phyloP scores from a whole-genome alignment of 2,797 vertebrate species.

The Poeciliopsis paucimaculata region DNA sequence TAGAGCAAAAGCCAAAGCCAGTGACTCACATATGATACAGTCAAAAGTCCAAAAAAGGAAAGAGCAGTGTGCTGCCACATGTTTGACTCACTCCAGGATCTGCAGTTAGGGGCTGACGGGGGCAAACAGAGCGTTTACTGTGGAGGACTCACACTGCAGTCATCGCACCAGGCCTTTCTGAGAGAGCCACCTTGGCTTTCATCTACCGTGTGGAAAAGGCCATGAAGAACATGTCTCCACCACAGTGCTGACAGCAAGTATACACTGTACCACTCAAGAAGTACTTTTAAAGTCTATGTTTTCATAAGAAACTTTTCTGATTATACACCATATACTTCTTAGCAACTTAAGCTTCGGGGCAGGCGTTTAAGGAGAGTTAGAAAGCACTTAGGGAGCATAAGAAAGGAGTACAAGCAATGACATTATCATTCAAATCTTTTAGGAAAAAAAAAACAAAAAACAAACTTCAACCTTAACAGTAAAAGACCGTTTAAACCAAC shows the following conservation, averaged over 20 bases:
- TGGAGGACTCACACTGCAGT: conserved; percentile 46
- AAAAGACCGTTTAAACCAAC: not conserved
- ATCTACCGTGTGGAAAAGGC: conserved; percentile 12
- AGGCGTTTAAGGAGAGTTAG: not conserved
- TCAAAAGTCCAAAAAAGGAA: conserved; percentile 80
- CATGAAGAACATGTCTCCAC: conserved; percentile 1
- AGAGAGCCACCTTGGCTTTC: conserved; percentile 41
- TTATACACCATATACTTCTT: conserved; percentile 22
- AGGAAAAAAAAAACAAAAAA: too few species aligned
- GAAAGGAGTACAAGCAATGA: not conserved
- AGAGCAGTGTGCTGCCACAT: conserved; percentile 44
- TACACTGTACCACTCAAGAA: conserved; percentile 44
- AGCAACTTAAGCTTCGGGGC: not conserved
- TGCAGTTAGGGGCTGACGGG: conserved; percentile 27
- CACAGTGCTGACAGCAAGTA: conserved; percentile 18
- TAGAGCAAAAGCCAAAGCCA: conserved; percentile 44
- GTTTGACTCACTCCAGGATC: conserved; percentile 67
- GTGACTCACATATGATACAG: conserved; percentile 71
- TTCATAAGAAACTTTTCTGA: conserved; percentile 29
- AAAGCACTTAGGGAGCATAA: not conserved
- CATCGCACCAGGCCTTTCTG: conserved; percentile 15
- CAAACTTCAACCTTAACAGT: not conserved
- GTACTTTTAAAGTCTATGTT: conserved; percentile 41
- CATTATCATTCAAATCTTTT: not conserved
- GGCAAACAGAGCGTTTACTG: conserved; percentile 42